phyloP scores from a whole-genome alignment of 1,140 invertebrate genomes.

The Ptiloglossa arizonensis region DNA sequence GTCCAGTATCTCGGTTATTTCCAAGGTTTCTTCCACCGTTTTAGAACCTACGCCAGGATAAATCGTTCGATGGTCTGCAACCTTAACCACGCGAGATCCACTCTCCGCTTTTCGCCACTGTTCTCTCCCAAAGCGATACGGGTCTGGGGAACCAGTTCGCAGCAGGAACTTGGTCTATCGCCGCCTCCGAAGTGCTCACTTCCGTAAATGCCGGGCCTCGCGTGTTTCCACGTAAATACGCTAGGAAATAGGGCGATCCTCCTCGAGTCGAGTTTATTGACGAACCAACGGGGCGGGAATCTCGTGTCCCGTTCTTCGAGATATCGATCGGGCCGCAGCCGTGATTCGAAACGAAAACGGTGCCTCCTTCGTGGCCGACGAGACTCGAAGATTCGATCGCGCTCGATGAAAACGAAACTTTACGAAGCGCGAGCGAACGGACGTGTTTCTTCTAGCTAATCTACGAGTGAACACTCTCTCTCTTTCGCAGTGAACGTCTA shows the following conservation, averaged over 20 bases:
- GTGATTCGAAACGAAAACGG: neutral
- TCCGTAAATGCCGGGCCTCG: slow-evolving; percentile 13
- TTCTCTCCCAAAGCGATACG: neutral
- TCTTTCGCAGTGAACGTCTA: too few relatives aligned
- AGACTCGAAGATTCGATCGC: too few relatives aligned
- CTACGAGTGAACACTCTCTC: too few relatives aligned
- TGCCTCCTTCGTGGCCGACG: too few relatives aligned
- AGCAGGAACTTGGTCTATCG: slow-evolving; percentile 28
- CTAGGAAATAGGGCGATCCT: slow-evolving; percentile 2
- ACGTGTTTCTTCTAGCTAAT: too few relatives aligned
- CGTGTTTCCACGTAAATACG: slow-evolving; percentile 26
- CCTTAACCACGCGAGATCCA: neutral
- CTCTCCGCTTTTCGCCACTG: neutral
- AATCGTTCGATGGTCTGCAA: too few relatives aligned
- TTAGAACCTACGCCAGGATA: too few relatives aligned
- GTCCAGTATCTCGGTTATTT: too few relatives aligned
- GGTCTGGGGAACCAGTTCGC: neutral
- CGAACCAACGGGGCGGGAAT: neutral
- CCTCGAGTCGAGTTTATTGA: neutral
- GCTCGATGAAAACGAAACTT: neutral
- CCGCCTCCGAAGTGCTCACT: neutral
- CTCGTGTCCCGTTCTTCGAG: neutral
- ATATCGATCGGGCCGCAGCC: neutral
- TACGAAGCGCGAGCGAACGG: too few relatives aligned
- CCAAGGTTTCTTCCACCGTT: too few relatives aligned